Percentiles rank a stretch among this genome's conserved stretches.
Conservation (phyloP, 2,888 invertebrate species). For the Lasioglossum oenotherae region DNA sequence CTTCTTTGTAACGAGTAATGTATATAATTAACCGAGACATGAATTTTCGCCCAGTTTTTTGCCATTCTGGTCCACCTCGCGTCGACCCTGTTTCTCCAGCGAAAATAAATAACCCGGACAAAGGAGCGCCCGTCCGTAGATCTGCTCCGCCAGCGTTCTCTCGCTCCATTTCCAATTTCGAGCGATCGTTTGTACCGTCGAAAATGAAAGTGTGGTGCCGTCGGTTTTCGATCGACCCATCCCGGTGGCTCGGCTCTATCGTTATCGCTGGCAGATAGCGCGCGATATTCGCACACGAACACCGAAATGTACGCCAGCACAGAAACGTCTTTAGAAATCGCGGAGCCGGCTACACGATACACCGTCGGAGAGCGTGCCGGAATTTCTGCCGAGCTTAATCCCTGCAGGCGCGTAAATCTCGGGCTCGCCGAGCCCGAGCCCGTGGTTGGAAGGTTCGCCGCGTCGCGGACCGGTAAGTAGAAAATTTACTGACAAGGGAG, state of each 20-base stretch:
- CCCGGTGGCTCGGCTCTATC: background rate
- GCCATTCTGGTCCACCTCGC: background rate
- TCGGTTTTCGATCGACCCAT: background rate
- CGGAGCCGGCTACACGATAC: background rate
- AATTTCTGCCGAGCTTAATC: slow-evolving; percentile 1
- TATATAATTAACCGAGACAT: background rate
- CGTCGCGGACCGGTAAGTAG: background rate
- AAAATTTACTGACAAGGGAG: background rate
- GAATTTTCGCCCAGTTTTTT: background rate
- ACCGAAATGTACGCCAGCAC: background rate
- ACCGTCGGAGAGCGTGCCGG: background rate
- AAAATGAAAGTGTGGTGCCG: background rate
- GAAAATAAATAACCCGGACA: background rate
- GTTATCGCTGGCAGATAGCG: background rate
- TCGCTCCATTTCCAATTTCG: background rate
- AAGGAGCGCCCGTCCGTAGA: background rate
- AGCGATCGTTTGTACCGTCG: background rate
- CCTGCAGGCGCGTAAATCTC: background rate
- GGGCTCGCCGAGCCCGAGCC: background rate
- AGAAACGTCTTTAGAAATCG: background rate
- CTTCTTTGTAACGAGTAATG: too few relatives aligned
- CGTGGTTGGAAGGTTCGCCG: too few relatives aligned
- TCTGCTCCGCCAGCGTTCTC: background rate
- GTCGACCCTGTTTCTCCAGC: background rate
- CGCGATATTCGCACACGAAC: background rate